phyloP scores from a whole-genome alignment of 2,888 invertebrate species.

The Drosophila kuntzei region DNA sequence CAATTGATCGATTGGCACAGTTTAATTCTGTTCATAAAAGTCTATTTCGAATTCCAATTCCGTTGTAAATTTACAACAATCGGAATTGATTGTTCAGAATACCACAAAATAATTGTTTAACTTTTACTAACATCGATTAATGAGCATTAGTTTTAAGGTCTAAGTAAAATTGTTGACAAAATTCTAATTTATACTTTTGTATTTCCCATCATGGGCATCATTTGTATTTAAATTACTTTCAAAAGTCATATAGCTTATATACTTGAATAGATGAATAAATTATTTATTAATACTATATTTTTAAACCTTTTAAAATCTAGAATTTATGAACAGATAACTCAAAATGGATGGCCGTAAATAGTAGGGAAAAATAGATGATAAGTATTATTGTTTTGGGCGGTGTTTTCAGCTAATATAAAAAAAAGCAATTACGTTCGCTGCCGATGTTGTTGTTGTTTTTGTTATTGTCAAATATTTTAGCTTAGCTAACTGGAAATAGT shows the following conservation, averaged over 20 bases:
- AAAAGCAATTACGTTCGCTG: constrained; percentile 17
- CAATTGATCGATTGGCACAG: constrained; percentile 10
- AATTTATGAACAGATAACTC: not conserved
- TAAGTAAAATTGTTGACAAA: not conserved
- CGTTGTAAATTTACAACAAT: not conserved
- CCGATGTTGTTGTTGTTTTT: constrained; percentile 1
- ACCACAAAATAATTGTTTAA: not conserved
- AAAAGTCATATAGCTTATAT: not conserved
- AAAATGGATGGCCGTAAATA: constrained; percentile 2
- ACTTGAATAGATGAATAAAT: constrained; percentile 1
- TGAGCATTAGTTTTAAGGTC: not conserved
- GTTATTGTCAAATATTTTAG: constrained; percentile 28
- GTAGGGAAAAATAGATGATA: not conserved
- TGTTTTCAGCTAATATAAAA: constrained; percentile 16
- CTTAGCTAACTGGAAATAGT: constrained; percentile 20
- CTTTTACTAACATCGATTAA: not conserved
- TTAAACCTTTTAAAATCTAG: not conserved
- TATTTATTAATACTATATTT: not conserved
- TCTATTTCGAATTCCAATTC: not conserved
- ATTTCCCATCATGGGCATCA: not conserved
- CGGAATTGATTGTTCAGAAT: not conserved
- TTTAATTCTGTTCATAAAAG: constrained; percentile 5
- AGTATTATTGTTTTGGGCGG: constrained; percentile 8
- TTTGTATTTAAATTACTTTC: not conserved
- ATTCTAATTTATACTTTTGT: too few species aligned